Conservation (phyloP, 1,140 invertebrate genomes). For the Drosophila arizonae region DNA sequence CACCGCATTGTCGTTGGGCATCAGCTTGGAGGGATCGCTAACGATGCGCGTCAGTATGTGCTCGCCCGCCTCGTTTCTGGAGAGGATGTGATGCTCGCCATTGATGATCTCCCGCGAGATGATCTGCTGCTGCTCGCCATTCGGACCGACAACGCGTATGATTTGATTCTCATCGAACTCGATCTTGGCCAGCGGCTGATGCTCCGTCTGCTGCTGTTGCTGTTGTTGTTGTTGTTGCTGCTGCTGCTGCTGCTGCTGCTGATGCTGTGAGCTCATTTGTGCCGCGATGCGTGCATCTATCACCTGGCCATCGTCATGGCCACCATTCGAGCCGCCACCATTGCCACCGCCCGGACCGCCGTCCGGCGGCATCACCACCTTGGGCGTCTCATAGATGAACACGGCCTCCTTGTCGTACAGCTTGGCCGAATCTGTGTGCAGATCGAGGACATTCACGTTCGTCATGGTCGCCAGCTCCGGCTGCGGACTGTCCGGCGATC, state of each 20-base stretch:
- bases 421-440: constrained; percentile 84
- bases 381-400: constrained; percentile 81
- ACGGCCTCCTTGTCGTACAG: constrained; percentile 81
- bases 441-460: constrained; percentile 87
- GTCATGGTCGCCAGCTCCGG: constrained; percentile 91
- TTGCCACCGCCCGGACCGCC: constrained; percentile 22
- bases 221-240: constrained; percentile 65
- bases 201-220: constrained; percentile 59
- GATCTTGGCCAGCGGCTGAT: constrained; percentile 80
- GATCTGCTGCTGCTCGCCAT: constrained; percentile 82
- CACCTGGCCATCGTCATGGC: constrained; percentile 68
- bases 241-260: constrained; percentile 43
- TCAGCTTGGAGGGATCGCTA: constrained; percentile 80
- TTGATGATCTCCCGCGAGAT: constrained; percentile 83
- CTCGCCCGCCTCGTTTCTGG: constrained; percentile 81
- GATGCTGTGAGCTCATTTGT: constrained; percentile 71
- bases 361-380: constrained; percentile 74
- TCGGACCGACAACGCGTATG: constrained; percentile 78
- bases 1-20: constrained; percentile 79
- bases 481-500: constrained; percentile 85
- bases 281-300: constrained; percentile 79
- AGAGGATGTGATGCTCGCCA: constrained; percentile 82
- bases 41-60: constrained; percentile 83
- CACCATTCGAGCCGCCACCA: constrained; percentile 24
- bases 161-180: constrained; percentile 82